Conservation (phyloP, 2,797 vertebrate genomes). For the Hypotaenidia okinawae region DNA sequence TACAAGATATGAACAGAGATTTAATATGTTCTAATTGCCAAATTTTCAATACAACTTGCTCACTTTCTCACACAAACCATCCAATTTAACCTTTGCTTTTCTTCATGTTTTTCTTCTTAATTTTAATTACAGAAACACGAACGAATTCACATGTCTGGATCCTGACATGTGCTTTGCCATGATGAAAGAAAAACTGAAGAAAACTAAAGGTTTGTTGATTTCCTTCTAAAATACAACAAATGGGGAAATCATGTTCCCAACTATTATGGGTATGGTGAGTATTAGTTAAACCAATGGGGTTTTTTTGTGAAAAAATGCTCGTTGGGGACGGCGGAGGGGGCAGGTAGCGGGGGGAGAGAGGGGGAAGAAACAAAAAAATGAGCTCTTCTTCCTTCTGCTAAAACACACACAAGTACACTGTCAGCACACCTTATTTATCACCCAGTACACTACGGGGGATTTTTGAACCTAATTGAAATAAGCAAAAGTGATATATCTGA, state of each 20-base stretch:
- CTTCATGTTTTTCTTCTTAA: not conserved
- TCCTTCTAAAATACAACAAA: not conserved
- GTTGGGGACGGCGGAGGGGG: too few relatives aligned
- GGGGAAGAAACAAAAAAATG: not conserved
- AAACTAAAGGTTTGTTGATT: not conserved
- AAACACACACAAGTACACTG: not conserved
- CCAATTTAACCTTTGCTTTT: accelerated
- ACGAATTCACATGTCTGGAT: not conserved
- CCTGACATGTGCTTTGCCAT: too few relatives aligned
- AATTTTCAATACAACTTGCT: not conserved
- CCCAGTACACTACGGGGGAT: not conserved
- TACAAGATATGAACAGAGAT: not conserved
- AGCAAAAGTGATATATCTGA: not conserved
- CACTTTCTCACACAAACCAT: not conserved
- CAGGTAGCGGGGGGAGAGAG: not conserved
- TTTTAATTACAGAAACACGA: not conserved
- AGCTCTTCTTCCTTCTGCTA: not conserved
- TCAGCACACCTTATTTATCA: not conserved
- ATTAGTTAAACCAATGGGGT: not conserved
- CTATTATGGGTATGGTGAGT: not conserved
- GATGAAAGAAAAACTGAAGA: not conserved
- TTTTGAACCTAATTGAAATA: not conserved
- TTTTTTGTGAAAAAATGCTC: not conserved
- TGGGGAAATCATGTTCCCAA: not conserved
- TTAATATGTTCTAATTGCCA: not conserved